phyloP scores from a whole-genome alignment of 1,140 invertebrate species.

The Nylanderia fulva region DNA sequence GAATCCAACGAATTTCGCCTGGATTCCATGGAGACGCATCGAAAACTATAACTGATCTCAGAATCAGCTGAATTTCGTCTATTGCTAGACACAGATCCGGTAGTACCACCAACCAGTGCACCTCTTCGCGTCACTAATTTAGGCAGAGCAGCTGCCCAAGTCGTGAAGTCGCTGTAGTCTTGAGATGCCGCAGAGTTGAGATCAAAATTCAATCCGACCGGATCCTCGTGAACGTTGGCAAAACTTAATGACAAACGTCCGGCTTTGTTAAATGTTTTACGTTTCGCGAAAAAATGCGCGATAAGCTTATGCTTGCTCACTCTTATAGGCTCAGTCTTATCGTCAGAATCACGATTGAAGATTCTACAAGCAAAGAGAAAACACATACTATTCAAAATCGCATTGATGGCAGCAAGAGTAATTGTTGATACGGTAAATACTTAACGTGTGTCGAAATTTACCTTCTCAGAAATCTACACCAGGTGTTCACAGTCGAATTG shows the following conservation, averaged over 20 bases:
- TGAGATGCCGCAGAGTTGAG: constrained; percentile 92
- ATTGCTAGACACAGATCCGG: constrained; percentile 88
- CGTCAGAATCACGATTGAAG: constrained; percentile 89
- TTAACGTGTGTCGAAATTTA: constrained; percentile 81
- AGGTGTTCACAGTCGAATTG: constrained; percentile 91
- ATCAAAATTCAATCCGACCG: constrained; percentile 95
- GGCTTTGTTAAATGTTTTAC: constrained; percentile 93
- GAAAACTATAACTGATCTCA: constrained; percentile 92
- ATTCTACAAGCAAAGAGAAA: constrained; percentile 70
- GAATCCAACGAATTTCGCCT: constrained; percentile 94
- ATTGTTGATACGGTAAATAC: background rate
- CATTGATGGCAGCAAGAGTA: background rate
- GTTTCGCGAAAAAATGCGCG: constrained; percentile 94
- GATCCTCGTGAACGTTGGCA: constrained; percentile 94
- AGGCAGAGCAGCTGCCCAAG: constrained; percentile 95
- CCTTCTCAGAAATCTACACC: constrained; percentile 94
- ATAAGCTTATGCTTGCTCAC: constrained; percentile 96
- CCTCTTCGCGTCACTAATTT: constrained; percentile 93
- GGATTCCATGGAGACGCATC: constrained; percentile 93
- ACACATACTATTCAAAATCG: constrained; percentile 31
- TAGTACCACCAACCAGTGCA: constrained; percentile 89
- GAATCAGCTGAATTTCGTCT: constrained; percentile 90
- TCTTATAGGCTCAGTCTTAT: constrained; percentile 90
- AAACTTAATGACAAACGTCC: constrained; percentile 95
- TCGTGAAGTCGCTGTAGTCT: constrained; percentile 92